Evolutionary conservation across 1,140 invertebrate species (phyloP), one percentile per base, ranked within the genome.

Genomic region (Rhizoglyphus robini): DNA sequence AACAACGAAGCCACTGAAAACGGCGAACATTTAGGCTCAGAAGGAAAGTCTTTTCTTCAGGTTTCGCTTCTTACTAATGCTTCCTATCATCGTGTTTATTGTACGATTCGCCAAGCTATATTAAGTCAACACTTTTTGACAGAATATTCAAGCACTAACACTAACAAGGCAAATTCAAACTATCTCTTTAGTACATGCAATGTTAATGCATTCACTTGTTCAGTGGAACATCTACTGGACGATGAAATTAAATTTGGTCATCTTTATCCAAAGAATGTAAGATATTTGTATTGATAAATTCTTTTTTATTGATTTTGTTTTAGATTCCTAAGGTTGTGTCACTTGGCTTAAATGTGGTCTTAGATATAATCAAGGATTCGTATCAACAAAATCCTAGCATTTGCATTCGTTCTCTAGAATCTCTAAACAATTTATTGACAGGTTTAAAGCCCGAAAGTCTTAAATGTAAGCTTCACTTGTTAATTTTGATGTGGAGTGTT

Each of bases 371-470:
- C 67, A 82, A 85, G 71, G 90, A 94, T 74, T 90, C 90, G 66
- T 80, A 87, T 63, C 79, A 80, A 63, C 81, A 83, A 15, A 87
- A 95, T 77, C 86, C 90, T 29, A 76, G 78, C 46, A 80, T 97
- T 62, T 96, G 92, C 79, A 86, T 86, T 41, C 86, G 87, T 76
- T 88, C 90, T 32, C 76, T 97, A 11, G 81, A 82, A 70, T 89
- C 92, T 23, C 78, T 97, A 67, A 78, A 96, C 51, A 88, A 96
- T 79, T 85, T 95, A 65, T 78, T 96, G 60, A 90, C 96, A 78
- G 90, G 89, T 36, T 88, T 90, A 75, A 79, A 83, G 65, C 89
- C 90, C 4, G 90, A 94, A 79, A 86, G 86, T 69, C 79, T 90
- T 65, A 82, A 83, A 74, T 79, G 79, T 68, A 85, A 87, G 74